Conservation (phyloP, 2,797 vertebrate species). For the Chiroxiphia lanceolata region DNA sequence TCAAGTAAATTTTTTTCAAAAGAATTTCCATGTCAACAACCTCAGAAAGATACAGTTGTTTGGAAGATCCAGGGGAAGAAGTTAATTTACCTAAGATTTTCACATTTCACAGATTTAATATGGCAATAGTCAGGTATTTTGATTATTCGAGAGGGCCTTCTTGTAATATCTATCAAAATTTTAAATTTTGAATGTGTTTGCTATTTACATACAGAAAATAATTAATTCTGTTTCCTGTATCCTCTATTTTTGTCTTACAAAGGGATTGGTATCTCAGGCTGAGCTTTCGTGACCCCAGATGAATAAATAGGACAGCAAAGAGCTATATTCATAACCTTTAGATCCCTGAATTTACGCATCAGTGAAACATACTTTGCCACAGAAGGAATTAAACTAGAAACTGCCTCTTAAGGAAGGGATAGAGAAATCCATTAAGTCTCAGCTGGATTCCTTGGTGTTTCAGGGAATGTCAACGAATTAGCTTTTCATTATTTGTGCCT, state of each 20-base stretch:
- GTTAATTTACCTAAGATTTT: background rate
- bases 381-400: conserved; percentile 37
- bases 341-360: background rate
- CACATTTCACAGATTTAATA: background rate
- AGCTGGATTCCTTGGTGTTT: conserved; percentile 28
- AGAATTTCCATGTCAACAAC: background rate
- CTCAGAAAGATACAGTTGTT: background rate
- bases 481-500: conserved; percentile 43
- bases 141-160: background rate
- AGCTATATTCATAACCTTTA: conserved; percentile 23
- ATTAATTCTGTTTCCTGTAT: background rate
- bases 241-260: background rate
- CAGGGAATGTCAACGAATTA: conserved; percentile 29
- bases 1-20: background rate
- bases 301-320: conserved; percentile 36
- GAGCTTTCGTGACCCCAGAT: background rate
- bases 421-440: conserved; percentile 27
- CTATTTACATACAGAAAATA: background rate
- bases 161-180: background rate
- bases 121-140: background rate
- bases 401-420: conserved; percentile 13
- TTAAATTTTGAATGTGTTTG: background rate
- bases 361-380: conserved; percentile 1
- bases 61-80: background rate
- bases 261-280: background rate